Evolutionary conservation across 2,888 invertebrate species (phyloP), one percentile per base, ranked within the genome.

Genomic region (Polydesmus complanatus): DNA sequence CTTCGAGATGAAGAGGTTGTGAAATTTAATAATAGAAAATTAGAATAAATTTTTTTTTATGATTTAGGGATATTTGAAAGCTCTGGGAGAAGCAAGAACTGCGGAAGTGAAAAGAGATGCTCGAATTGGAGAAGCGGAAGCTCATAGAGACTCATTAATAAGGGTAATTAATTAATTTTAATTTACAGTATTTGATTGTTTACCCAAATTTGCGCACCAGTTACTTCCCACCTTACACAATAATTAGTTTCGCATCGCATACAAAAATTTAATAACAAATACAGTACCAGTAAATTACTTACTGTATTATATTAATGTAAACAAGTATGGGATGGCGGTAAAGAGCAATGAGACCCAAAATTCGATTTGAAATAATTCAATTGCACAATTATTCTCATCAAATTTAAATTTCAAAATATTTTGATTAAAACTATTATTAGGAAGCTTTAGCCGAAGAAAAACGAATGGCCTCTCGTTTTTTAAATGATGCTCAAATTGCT

Each of bases 1-100:
- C 90, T 94, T 65, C 79, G 92, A 64, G 94, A 94, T 72, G 93
- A 94, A 76, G 91, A 93, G 85, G 92, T 91, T 78, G 75, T n/a
- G n/a, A 14, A 5, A 37, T 37, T 37, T 37, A 37, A 14, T 37
- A 5, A 37, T 14, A 8, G 37, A 5, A 37, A 37, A n/a, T n/a
- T 37, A 5, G 37, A 37, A 5, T 37, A 37, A 37, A 37, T 37
- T 37, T 37, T 37, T 14, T 8, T 37, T 37, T 37, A 14, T 54
- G 11, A 14, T 54, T 14, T 19, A 72, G 72, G 73, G 73, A 21
- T 76, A 76, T 68, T 68, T 76, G 62, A 67, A 67, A 55, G 70
- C 74, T 8, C 66, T 76, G 62, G 76, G 67, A 1, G 60, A 56
- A 61, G 60, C 60, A 3, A 56, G 66, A 47, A 67, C 65, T 49